phyloP scores from a whole-genome alignment of 2,888 invertebrate species.

The Synanthedon formicaeformis region DNA sequence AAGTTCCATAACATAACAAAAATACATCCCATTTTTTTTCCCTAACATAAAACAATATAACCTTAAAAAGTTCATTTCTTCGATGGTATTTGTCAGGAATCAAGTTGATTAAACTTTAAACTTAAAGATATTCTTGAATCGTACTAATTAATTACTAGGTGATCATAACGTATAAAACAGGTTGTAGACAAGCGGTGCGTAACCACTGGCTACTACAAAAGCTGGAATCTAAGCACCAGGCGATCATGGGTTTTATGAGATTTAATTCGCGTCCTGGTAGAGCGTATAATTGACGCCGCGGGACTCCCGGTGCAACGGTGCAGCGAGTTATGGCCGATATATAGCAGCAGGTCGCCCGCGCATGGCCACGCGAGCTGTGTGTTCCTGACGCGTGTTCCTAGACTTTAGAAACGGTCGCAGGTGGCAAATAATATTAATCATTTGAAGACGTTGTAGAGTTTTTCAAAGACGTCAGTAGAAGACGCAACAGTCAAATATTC shows the following conservation, averaged over 20 bases:
- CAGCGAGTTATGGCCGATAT: conserved; percentile 31
- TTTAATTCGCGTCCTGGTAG: conserved; percentile 34
- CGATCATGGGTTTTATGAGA: conserved; percentile 36
- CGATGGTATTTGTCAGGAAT: too few species aligned
- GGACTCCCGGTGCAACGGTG: conserved; percentile 32
- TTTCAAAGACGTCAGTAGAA: too few species aligned
- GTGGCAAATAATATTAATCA: background rate
- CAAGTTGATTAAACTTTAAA: too few species aligned
- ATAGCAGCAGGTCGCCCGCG: conserved; percentile 20
- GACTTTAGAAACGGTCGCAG: conserved; percentile 10
- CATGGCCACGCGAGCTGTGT: conserved; percentile 25
- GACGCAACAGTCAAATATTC: too few species aligned
- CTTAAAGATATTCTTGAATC: too few species aligned
- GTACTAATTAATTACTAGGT: too few species aligned
- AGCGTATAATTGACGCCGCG: conserved; percentile 37
- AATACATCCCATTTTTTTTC: too few species aligned
- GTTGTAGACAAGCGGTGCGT: background rate
- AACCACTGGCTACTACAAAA: background rate
- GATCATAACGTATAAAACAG: too few species aligned
- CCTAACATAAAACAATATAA: too few species aligned
- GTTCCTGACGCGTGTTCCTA: conserved; percentile 21
- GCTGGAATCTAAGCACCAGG: conserved; percentile 17
- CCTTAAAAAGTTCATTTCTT: too few species aligned
- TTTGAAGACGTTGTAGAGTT: too few species aligned
- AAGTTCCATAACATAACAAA: too few species aligned